Conservation (phyloP, 2,113 vertebrate genomes). For the Lichenostomus cassidix region DNA sequence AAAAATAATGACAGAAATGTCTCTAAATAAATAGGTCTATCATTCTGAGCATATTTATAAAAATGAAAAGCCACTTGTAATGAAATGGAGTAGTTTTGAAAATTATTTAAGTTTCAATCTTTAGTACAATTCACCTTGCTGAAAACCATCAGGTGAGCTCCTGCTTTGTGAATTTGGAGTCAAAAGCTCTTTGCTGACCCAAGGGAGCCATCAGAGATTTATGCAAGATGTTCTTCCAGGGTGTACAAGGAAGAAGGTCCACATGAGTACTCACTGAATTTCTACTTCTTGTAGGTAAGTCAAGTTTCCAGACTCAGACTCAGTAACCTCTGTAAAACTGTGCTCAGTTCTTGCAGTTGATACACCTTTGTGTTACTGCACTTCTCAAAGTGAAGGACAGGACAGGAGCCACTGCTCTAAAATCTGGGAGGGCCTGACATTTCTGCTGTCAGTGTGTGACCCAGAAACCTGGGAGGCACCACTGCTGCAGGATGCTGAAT, state of each 20-base stretch:
- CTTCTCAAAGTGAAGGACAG: not conserved
- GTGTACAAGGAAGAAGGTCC: not conserved
- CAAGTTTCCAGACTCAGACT: not conserved
- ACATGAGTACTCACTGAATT: rapidly evolving
- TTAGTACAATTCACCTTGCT: not conserved
- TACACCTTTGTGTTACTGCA: conserved; percentile 10
- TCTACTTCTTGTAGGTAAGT: not conserved
- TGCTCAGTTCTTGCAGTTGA: not conserved
- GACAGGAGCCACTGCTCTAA: not conserved
- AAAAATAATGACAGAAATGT: conserved; percentile 32
- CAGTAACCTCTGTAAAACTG: not conserved
- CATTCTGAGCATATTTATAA: not conserved
- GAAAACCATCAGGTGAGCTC: not conserved
- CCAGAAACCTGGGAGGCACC: not conserved
- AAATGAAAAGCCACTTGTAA: conserved; percentile 1
- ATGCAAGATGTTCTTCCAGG: not conserved
- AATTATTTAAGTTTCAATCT: not conserved
- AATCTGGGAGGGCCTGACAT: rapidly evolving
- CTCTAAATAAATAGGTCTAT: conserved; percentile 59
- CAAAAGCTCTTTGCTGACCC: not conserved
- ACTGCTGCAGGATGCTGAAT: not conserved
- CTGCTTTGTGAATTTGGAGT: not conserved
- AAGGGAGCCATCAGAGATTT: not conserved
- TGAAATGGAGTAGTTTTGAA: not conserved
- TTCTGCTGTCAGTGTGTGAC: not conserved